These are phyloP conservation scores for Bradysia coprophila DNA, from an alignment of 1,140 invertebrate species.

Conservation along the genomic window DNA sequence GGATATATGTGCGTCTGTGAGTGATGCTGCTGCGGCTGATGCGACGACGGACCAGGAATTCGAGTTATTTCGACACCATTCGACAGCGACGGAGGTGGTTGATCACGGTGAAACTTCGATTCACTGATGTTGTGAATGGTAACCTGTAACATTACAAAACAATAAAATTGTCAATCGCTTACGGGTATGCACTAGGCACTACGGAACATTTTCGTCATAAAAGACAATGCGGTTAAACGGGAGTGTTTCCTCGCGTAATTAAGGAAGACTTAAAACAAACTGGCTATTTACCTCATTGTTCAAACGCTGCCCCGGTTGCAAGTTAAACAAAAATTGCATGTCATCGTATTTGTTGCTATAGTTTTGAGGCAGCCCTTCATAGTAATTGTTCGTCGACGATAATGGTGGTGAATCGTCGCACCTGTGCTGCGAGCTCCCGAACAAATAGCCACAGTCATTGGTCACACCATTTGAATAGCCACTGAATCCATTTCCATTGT, in stretches of 20 bases:
- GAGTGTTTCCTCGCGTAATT: too few species aligned
- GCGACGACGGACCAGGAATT: constrained; percentile 11
- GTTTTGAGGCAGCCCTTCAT: constrained; percentile 14
- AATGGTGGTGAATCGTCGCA: constrained; percentile 20
- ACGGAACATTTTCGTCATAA: too few species aligned
- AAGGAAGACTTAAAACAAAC: too few species aligned
- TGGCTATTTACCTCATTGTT: constrained; percentile 31
- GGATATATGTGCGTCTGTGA: constrained; percentile 10
- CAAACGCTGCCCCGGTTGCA: constrained; percentile 31
- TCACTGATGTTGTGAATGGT: constrained; percentile 34
- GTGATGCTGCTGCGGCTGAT: too few species aligned
- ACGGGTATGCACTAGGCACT: background rate
- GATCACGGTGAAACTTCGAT: constrained; percentile 28
- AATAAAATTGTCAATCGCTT: background rate
- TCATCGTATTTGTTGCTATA: constrained; percentile 20
- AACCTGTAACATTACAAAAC: constrained; percentile 18
- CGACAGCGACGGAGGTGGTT: constrained; percentile 18
- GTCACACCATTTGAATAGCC: background rate
- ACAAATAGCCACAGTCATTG: background rate
- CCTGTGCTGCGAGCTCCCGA: constrained; percentile 16
- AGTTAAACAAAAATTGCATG: constrained; percentile 29
- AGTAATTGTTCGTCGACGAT: constrained; percentile 10
- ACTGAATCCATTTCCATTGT: background rate
- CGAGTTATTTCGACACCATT: constrained; percentile 23
- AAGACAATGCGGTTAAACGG: too few species aligned